Evolutionary conservation across 2,888 invertebrate genomes (phyloP), one percentile per base, ranked within the genome.

Genomic region (Ophion ventricosus): DNA sequence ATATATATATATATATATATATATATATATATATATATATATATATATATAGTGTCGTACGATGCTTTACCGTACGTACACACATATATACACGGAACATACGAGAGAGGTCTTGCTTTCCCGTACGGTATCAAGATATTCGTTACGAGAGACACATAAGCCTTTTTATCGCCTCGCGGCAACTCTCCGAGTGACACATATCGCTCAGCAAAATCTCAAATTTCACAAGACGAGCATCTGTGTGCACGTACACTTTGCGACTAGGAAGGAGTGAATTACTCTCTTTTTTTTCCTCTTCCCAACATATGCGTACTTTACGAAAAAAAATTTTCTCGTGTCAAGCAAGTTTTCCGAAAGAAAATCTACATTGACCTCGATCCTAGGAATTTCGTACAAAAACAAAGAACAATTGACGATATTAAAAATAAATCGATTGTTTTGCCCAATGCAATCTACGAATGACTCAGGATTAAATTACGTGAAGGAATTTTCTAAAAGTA

Each of bases 81-180:
- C 11, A 8, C 40, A 29, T 43, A 11, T 35, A 73, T 29, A 35
- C 20, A 57, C 56, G 61, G 61, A 43, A 80, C 72, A 49, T 70
- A 70, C 59, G 56, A 61, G 64, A 61, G 57, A 64, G 23, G 29
- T 66, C 57, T 57, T 25, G 26, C 66, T 76, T 11, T 54, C 29
- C 14, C 43, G 26, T 23, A 43, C 63, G 23, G 29, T 54, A n/a
- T 66, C 70, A 77, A 73, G n/a, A 77, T 11, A 64, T 61, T 70
- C 56, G n/a, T 70, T 70, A 63, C 59, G 25, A 40, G 57, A 78
- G 11, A 69, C 69, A 61, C 56, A 79, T 40, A 49, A 80, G 40
- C 20, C 43, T 35, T 80, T 80, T 84, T 80, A 80, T 84, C 80
- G 74, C 63, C 70, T 56, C 59, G 56, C 80, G 54, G 66, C 74